Evolutionary conservation across 2,888 invertebrate genomes (phyloP).

Genomic region (Hetaerina titia): DNA sequence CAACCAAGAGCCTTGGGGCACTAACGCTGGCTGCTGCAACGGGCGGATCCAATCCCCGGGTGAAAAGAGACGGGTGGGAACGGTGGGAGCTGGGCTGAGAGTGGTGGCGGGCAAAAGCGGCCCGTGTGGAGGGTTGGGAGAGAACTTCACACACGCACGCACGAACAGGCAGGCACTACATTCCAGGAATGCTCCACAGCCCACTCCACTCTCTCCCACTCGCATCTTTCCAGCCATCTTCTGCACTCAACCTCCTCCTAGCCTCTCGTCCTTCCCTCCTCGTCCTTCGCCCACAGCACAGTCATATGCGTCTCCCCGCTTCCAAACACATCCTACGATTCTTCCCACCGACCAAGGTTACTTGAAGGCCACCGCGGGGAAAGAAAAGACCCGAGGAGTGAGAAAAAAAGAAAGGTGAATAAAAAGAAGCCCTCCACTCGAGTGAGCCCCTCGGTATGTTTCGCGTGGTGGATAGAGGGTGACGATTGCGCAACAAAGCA

Average conservation of each 20-base stretch:
- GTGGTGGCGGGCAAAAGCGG: background rate
- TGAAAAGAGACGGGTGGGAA: constrained; percentile 4
- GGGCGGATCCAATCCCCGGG: constrained; percentile 28
- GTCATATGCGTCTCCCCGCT: constrained; percentile 29
- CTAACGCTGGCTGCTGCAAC: background rate
- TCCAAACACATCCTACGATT: constrained; percentile 40
- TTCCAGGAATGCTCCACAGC: constrained; percentile 49
- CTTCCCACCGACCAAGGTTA: constrained; percentile 47
- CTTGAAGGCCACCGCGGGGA: constrained; percentile 26
- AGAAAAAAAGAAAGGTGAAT: background rate
- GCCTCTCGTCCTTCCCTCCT: background rate
- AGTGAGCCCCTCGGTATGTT: constrained; percentile 18
- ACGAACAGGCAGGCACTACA: constrained; percentile 20
- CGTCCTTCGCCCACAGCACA: constrained; percentile 10
- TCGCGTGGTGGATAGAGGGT: constrained; percentile 20
- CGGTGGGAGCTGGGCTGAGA: background rate
- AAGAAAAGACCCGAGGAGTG: constrained; percentile 14
- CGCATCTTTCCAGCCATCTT: constrained; percentile 14
- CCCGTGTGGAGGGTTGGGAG: background rate
- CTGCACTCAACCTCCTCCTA: constrained; percentile 1
- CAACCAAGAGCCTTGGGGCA: constrained; percentile 34
- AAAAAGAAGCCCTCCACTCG: background rate
- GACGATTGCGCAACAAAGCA: constrained; percentile 31
- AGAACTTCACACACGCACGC: constrained; percentile 17
- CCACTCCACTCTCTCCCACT: background rate